Conservation (phyloP, 1,140 invertebrate genomes). For the Drosophila subpulchrella region DNA sequence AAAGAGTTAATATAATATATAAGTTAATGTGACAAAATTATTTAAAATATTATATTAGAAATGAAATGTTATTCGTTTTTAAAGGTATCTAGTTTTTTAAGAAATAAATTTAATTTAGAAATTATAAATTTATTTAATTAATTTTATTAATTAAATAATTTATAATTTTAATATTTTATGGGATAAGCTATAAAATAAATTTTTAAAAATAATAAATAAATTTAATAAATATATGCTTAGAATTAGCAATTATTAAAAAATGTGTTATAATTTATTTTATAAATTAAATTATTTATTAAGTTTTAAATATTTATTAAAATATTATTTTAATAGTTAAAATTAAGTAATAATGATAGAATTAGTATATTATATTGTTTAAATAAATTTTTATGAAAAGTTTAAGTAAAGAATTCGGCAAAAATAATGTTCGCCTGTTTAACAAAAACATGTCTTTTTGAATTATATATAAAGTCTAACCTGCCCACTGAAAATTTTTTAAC, state of each 20-base stretch:
- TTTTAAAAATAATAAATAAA: no score
- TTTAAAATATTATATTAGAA: constrained; percentile 86
- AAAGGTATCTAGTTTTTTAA: constrained; percentile 88
- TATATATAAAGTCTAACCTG: constrained; percentile 88
- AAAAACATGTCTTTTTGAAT: constrained; percentile 89
- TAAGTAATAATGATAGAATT: constrained; percentile 86
- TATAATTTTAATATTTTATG: constrained; percentile 64
- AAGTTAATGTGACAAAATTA: constrained; percentile 86
- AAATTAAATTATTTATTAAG: constrained; percentile 80
- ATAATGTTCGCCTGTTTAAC: constrained; percentile 89
- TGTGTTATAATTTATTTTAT: constrained; percentile 82
- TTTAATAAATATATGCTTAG: constrained; percentile 83
- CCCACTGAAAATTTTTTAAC: constrained; percentile 84
- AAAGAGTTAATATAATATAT: constrained; percentile 86
- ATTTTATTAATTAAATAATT: constrained; percentile 57
- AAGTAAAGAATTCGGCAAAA: constrained; percentile 88
- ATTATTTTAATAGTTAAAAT: no score
- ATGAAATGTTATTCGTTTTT: constrained; percentile 87
- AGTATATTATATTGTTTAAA: constrained; percentile 84
- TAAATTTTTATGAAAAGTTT: constrained; percentile 81
- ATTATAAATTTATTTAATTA: constrained; percentile 84
- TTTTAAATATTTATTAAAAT: constrained; percentile 85
- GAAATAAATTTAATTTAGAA: constrained; percentile 86
- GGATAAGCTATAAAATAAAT: constrained; percentile 75
- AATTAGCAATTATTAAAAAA: constrained; percentile 83